Conservation (phyloP, 2,113 vertebrate species). For the Odontesthes bonariensis region DNA sequence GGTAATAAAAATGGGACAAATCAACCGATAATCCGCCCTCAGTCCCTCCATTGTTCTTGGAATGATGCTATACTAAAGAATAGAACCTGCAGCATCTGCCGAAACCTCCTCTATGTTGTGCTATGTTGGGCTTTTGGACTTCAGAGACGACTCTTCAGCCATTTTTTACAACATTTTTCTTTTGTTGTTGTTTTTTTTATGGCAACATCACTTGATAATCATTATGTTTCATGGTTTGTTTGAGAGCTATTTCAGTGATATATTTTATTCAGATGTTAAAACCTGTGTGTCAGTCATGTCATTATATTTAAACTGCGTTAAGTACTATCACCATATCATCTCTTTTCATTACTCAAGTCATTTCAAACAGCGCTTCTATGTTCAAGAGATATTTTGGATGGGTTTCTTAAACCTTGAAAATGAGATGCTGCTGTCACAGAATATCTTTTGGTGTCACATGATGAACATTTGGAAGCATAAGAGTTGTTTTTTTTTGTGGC, state of each 20-base stretch:
- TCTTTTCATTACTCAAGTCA: no score
- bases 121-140: slow-evolving; percentile 13
- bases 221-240: background rate
- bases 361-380: no score
- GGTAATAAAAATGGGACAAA: slow-evolving; percentile 84
- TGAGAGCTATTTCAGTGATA: background rate
- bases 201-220: background rate
- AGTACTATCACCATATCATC: no score
- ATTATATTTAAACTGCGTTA: no score
- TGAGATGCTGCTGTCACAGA: background rate
- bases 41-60: slow-evolving; percentile 78
- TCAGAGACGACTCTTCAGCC: slow-evolving; percentile 4
- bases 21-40: slow-evolving; percentile 80
- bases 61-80: slow-evolving; percentile 67
- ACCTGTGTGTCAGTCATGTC: no score
- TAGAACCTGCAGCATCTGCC: slow-evolving; percentile 59
- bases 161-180: background rate
- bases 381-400: no score
- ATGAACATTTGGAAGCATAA: slow-evolving; percentile 9
- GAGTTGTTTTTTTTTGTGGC: background rate
- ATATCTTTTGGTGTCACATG: slow-evolving; percentile 4
- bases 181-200: background rate
- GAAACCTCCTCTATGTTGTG: slow-evolving; percentile 39
- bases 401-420: background rate
- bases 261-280: background rate